A percentile compares a stretch with the other conserved stretches of the same genome.
Evolutionary conservation across 2,888 invertebrate genomes (phyloP).

Genomic region (Ophioninae sp.): DNA sequence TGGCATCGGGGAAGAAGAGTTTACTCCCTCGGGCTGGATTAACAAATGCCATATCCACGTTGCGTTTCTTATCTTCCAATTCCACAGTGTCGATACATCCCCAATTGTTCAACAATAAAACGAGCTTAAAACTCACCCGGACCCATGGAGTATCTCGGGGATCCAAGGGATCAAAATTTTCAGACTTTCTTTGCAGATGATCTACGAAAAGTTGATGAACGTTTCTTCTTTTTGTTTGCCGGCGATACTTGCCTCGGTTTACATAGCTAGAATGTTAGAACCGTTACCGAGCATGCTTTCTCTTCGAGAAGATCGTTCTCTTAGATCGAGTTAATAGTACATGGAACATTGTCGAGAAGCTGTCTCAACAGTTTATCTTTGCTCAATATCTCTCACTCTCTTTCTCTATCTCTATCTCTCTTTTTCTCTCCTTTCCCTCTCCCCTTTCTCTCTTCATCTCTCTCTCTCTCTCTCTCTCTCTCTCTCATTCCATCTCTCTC

Average conservation of each 20-base stretch:
- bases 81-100: not conserved
- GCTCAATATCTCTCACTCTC: too few relatives aligned
- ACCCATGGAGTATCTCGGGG: not conserved
- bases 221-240: slow-evolving; percentile 21
- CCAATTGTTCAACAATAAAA: not conserved
- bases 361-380: too few relatives aligned
- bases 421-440: not conserved
- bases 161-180: too few relatives aligned
- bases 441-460: not conserved
- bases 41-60: slow-evolving; percentile 1
- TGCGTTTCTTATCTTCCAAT: not conserved
- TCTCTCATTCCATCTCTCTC: not conserved
- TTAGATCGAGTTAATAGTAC: slow-evolving; percentile 10
- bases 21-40: slow-evolving; percentile 72
- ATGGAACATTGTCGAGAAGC: not conserved
- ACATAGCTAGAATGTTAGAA: slow-evolving; percentile 54
- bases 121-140: not conserved
- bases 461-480: not conserved
- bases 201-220: not conserved
- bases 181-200: too few relatives aligned
- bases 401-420: not conserved
- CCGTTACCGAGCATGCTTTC: slow-evolving; percentile 56
- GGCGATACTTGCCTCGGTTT: slow-evolving; percentile 30
- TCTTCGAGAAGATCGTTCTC: slow-evolving; percentile 45
- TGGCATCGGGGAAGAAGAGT: slow-evolving; percentile 71